Conservation (phyloP, 2,888 invertebrate species). For the Saturnia japonica region DNA sequence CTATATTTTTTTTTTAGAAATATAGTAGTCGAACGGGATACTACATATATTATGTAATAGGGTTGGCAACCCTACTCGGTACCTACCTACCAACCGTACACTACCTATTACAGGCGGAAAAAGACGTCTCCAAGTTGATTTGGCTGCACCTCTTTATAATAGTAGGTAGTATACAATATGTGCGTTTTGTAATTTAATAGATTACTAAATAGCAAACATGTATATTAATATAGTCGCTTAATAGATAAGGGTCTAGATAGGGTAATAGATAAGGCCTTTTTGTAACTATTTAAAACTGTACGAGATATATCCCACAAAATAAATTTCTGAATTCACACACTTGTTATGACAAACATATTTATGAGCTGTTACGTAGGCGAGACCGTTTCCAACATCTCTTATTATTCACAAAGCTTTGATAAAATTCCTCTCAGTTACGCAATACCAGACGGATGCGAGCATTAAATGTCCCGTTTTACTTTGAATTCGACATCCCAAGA, state of each 20-base stretch:
- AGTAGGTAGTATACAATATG: too few relatives aligned
- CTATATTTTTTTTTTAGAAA: too few relatives aligned
- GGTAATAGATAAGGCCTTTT: not conserved
- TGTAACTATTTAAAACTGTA: not conserved
- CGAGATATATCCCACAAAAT: not conserved
- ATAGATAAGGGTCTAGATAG: too few relatives aligned
- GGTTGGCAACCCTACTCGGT: too few relatives aligned
- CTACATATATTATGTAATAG: too few relatives aligned
- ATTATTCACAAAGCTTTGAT: slow-evolving; percentile 15
- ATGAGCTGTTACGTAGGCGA: slow-evolving; percentile 14
- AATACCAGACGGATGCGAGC: slow-evolving; percentile 14
- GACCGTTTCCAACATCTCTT: slow-evolving; percentile 7
- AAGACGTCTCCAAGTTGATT: too few relatives aligned
- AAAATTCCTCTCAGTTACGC: slow-evolving; percentile 19
- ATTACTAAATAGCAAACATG: too few relatives aligned
- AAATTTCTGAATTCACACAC: not conserved
- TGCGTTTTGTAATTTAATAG: too few relatives aligned
- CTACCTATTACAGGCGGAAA: too few relatives aligned
- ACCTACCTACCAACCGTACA: too few relatives aligned
- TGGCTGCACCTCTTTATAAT: too few relatives aligned
- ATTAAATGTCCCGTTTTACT: slow-evolving; percentile 26
- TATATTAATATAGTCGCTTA: not conserved
- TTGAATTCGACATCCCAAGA: slow-evolving; percentile 31
- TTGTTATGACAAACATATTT: slow-evolving; percentile 13
- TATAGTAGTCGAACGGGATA: too few relatives aligned